A percentile compares a stretch with the other conserved stretches of the same genome.
Evolutionary conservation across 30 jellyfish, hydroid and myxozoan genomes (phyloP).

Genomic region (Aurelia aurita): DNA sequence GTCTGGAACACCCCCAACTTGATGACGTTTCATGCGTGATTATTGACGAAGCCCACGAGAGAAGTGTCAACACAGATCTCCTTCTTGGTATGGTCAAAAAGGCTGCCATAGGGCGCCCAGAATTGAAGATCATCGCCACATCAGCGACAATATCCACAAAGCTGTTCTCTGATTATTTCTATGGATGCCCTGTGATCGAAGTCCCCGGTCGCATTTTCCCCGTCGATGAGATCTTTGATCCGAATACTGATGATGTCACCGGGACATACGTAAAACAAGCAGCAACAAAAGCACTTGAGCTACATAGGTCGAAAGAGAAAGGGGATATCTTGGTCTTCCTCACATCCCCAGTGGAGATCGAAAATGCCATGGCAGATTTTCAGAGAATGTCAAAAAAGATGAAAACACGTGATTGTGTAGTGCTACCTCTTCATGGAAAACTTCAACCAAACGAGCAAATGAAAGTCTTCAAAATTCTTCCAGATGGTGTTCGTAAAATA

Average conservation of each 20-base stretch:
- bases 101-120: constrained; percentile 25
- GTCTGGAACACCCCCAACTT: constrained; percentile 64
- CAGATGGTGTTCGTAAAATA: constrained; percentile 48
- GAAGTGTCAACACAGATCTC: constrained; percentile 71
- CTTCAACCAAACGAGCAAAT: constrained; percentile 72
- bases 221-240: constrained; percentile 57
- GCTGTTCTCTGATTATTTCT: constrained; percentile 65
- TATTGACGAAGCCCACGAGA: constrained; percentile 89
- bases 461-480: constrained; percentile 59
- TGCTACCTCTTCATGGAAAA: constrained; percentile 73
- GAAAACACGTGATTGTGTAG: not conserved
- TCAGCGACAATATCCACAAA: constrained; percentile 87
- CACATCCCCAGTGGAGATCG: constrained; percentile 80
- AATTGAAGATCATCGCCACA: constrained; percentile 65
- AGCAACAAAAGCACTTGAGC: constrained; percentile 57
- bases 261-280: constrained; percentile 34
- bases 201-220: constrained; percentile 80
- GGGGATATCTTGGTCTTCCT: constrained; percentile 79
- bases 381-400: not conserved
- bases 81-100: constrained; percentile 62
- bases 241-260: not conserved
- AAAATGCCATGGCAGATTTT: constrained; percentile 45
- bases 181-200: constrained; percentile 54
- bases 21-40: constrained; percentile 54
- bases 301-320: constrained; percentile 17